Evolutionary conservation across 2,113 vertebrate genomes (phyloP), one percentile per base, ranked within the genome.

Genomic region (Cheilinus undulatus): DNA sequence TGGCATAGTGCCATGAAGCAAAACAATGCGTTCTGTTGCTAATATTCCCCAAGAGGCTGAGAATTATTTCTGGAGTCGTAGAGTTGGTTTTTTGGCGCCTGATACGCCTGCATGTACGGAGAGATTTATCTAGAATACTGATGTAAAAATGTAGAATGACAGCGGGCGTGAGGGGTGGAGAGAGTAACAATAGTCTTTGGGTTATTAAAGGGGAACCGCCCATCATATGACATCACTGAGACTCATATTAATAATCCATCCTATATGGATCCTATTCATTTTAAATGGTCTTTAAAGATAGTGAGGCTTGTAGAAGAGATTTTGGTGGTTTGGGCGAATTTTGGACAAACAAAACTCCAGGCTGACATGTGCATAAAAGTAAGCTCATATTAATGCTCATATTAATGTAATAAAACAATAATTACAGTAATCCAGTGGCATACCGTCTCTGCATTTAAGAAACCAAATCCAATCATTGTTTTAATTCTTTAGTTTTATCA

Each of bases 1-100:
- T 86, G 86, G 82, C 80, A 15, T 11, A 3, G 27, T 3, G 84
- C 89, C 86, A 86, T 69, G 7, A 8, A 46, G 71, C 60, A 75
- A 79, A 90, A 92, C 91, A 92, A 92, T 88, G 83, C 85, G 49
- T 77, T 89, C 73, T 58, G 69, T 68, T 68, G 54, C 69, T 82
- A 72, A 88, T 79, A 78, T 86, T 72, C 53, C 84, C 85, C 80
- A 51, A 68, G 78, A 78, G 86, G 61, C 54, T 74, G 38, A 46
- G 32, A 68, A 69, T 84, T 83, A 84, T 86, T 85, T 86, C 78
- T 57, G 72, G 86, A 84, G 40, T 70, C 32, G 40, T 72, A 67
- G 46, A 2, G 15, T n/a, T n/a, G n/a, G 60, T 85, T 64, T 85
- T 48, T 86, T 76, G 61, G 80, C 74, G 43, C 49, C 60, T 1